Percentiles rank a stretch among this genome's conserved stretches.
These are phyloP conservation scores for Idaea straminata DNA, from an alignment of 2,888 invertebrate genomes.

Conservation along the genomic window DNA sequence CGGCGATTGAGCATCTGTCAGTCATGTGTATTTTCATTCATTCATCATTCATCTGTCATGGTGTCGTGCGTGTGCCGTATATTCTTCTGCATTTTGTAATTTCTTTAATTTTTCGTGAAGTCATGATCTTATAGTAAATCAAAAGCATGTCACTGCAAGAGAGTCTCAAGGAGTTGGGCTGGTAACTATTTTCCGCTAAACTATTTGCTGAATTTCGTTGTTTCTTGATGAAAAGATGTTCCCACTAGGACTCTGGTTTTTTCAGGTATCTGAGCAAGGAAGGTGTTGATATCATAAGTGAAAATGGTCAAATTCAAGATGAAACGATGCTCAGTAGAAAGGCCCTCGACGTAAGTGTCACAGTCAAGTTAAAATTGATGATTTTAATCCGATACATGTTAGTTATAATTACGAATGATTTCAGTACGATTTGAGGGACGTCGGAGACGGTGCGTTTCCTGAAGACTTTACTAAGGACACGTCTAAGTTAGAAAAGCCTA, in stretches of 20 bases:
- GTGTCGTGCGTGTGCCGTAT: constrained; percentile 51
- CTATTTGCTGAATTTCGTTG: constrained; percentile 7
- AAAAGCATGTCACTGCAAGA: constrained; percentile 81
- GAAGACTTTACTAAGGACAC: constrained; percentile 83
- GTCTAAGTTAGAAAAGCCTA: constrained; percentile 71
- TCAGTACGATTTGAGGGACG: constrained; percentile 89
- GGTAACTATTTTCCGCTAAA: constrained; percentile 69
- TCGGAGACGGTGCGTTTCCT: constrained; percentile 87
- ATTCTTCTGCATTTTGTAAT: constrained; percentile 53
- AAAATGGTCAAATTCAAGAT: constrained; percentile 83
- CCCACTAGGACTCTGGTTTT: constrained; percentile 39
- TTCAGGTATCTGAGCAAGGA: constrained; percentile 87
- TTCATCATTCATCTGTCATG: constrained; percentile 36
- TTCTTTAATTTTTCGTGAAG: constrained; percentile 58
- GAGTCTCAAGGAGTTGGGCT: constrained; percentile 83
- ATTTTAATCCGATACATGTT: constrained; percentile 11
- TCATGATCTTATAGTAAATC: constrained; percentile 57
- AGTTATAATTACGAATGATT: constrained; percentile 37
- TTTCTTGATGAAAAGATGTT: constrained; percentile 13
- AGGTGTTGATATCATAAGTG: constrained; percentile 84
- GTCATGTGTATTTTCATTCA: constrained; percentile 3
- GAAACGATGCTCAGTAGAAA: constrained; percentile 81
- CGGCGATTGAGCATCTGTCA: neutral
- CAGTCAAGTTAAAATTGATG: neutral
- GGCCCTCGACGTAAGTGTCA: constrained; percentile 85